Conservation (phyloP, 2,888 invertebrate species). For the Xiphydria camelus region DNA sequence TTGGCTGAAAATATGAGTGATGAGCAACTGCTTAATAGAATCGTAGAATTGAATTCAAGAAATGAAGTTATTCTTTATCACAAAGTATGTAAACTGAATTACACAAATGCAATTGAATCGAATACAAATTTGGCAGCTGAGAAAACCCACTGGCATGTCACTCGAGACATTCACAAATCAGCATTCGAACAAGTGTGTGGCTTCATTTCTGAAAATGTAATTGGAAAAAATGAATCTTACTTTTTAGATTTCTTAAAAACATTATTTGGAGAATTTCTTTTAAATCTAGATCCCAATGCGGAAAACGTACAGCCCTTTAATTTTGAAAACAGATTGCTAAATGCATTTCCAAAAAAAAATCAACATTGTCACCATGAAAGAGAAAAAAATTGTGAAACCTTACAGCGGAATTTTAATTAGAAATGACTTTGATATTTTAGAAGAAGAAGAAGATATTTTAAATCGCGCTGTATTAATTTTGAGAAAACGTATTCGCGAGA, state of each 20-base stretch:
- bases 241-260: no score
- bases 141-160: slow-evolving; percentile 6
- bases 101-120: background rate
- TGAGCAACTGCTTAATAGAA: no score
- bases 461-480: slow-evolving; percentile 18
- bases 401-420: slow-evolving; percentile 17
- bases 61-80: slow-evolving; percentile 7
- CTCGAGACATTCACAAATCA: slow-evolving; percentile 1
- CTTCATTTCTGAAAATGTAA: slow-evolving; percentile 7
- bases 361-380: no score
- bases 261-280: background rate
- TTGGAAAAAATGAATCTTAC: no score
- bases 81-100: slow-evolving; percentile 4
- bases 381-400: no score
- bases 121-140: background rate
- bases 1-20: no score
- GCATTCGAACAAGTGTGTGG: slow-evolving; percentile 2
- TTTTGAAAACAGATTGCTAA: no score
- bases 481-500: slow-evolving; percentile 14
- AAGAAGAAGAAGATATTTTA: slow-evolving; percentile 15
- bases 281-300: background rate
- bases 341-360: no score
- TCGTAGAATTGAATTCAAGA: no score
- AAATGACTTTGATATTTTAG: slow-evolving; percentile 13
- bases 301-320: no score